These are phyloP conservation scores for Dendropsophus ebraccatus DNA, from an alignment of 2,113 vertebrate species.

Conservation along the genomic window DNA sequence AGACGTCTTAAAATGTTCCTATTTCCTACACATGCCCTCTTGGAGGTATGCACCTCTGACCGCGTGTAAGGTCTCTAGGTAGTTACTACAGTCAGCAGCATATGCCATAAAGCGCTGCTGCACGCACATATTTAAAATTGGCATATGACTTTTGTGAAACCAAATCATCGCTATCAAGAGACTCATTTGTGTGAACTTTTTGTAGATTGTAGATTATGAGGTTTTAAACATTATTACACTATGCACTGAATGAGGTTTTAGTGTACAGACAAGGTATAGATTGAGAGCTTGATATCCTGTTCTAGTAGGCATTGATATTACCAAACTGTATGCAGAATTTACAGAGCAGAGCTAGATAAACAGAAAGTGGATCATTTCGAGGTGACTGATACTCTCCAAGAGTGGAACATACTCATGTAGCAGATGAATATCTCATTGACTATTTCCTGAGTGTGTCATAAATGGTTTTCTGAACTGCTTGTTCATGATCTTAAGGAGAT, in stretches of 20 bases:
- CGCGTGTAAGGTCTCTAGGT: not conserved
- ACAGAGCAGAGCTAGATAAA: conserved; percentile 18
- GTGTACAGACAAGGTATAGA: not conserved
- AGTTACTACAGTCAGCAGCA: not conserved
- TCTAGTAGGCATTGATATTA: conserved; percentile 9
- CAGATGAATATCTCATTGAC: conserved; percentile 46
- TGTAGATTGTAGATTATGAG: not conserved
- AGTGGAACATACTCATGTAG: conserved; percentile 13
- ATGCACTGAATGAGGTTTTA: too few relatives aligned
- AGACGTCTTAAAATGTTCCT: not conserved
- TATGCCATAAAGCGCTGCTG: not conserved
- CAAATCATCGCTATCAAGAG: not conserved
- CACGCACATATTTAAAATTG: not conserved
- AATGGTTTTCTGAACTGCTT: conserved; percentile 35
- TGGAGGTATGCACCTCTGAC: not conserved
- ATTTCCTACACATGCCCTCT: not conserved
- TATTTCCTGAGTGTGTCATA: conserved; percentile 44
- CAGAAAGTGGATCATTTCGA: conserved; percentile 30
- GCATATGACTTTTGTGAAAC: not conserved
- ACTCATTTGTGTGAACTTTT: not conserved
- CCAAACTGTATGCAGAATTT: conserved; percentile 1
- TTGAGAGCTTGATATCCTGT: conserved; percentile 23
- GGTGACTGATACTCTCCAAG: conserved; percentile 44
- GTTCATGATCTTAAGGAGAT: conserved; percentile 17
- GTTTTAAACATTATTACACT: not conserved